Evolutionary conservation across 2,888 invertebrate species (phyloP).

Genomic region (Deilephila elpenor): DNA sequence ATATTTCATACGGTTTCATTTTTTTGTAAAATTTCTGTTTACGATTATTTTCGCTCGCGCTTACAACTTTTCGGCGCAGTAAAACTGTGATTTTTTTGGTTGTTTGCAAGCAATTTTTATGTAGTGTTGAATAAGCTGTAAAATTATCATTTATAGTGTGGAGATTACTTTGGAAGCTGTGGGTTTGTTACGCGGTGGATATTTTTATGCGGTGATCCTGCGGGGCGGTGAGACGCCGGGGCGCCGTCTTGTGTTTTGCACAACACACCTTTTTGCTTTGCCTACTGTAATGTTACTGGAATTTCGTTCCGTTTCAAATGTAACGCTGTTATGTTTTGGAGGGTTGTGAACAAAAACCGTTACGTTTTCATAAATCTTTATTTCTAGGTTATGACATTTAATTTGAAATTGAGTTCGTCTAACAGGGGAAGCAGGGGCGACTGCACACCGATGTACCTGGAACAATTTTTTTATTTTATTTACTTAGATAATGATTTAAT

Average conservation of each 20-base stretch:
- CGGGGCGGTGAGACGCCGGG: constrained; percentile 21
- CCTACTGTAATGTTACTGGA: not conserved
- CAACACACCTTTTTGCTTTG: constrained; percentile 5
- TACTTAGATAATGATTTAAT: not conserved
- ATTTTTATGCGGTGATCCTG: constrained; percentile 16
- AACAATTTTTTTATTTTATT: constrained; percentile 3
- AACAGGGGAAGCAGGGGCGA: constrained; percentile 34
- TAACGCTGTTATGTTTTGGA: not conserved
- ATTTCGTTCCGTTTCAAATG: not conserved
- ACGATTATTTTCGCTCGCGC: constrained; percentile 57
- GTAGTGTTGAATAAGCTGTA: constrained; percentile 20
- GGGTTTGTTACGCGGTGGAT: constrained; percentile 9
- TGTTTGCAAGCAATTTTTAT: constrained; percentile 20
- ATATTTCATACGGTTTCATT: constrained; percentile 39
- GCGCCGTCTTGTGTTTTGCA: constrained; percentile 7
- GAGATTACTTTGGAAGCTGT: not conserved
- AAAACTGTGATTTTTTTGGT: constrained; percentile 32
- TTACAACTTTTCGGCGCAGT: constrained; percentile 51
- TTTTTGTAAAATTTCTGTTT: constrained; percentile 51
- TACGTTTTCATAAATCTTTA: not conserved
- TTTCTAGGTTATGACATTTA: not conserved
- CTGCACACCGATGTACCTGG: constrained; percentile 44
- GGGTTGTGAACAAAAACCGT: not conserved
- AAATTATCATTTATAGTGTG: constrained; percentile 12
- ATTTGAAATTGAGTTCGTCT: not conserved